Base-by-base conservation (phyloP, 2,888 invertebrate species). In the Invenusta paracnida region DNA sequence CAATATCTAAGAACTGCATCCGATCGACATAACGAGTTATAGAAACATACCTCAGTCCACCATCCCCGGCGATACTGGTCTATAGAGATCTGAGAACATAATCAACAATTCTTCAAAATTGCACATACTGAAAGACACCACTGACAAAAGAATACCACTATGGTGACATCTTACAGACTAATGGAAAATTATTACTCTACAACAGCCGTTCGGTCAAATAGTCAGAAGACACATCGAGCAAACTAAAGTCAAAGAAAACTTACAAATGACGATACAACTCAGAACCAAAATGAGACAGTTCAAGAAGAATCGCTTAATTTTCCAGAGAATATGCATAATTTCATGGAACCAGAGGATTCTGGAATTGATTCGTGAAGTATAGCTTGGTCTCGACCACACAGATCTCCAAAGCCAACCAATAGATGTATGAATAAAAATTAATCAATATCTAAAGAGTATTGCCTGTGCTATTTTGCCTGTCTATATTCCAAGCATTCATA, bases 51-150 rank as follows among this genome's bases (percentile, higher is more conserved):
- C 82, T 30, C 82, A 82, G 13, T 82, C 27, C 31, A 82, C 82
- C 29, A 30, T 23, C 82, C 23, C 82, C 31, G 17, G 82, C 27
- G 29, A 29, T 5, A 82, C 29, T 82, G 2, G 31, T 82, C 30
- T 82, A 30, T 30, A 27, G 82, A 82, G 30, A 29, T 2, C 13
- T 82, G 30, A 11, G 82, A 29, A 82, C 82, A 23, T 30, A 11
- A 82, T 82, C 31, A 82, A 82, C 82, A 30, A 82, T 82, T 29
- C 31, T 82, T 30, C 82, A 82, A 82, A 82, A 30, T 82, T 82
- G 30, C 29, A 13, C 27, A 30, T 82, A 30, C 31, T 82, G 1
- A 23, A 82, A 82, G 23, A 30, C 31, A 30, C 82, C 82, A 23
- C 23, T 82, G 29, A 82, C 27, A 27, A 79, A 79, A 79, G 79